phyloP scores from a whole-genome alignment of 2,113 vertebrate species.

The Zonotrichia leucophrys region DNA sequence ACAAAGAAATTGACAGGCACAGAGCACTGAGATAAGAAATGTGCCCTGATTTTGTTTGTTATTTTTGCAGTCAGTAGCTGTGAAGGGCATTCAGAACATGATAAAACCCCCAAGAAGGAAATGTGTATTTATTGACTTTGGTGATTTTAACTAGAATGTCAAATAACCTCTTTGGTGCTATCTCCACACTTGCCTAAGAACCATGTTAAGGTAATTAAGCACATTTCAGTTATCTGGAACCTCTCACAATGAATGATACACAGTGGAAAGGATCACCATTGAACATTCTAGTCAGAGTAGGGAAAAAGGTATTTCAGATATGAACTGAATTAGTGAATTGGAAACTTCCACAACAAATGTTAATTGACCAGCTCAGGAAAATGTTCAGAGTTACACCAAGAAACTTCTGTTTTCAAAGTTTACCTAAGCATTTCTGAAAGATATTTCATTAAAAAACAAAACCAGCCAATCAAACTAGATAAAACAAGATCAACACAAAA shows the following conservation, averaged over 20 bases:
- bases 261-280: constrained; percentile 25
- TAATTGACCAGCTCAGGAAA: constrained; percentile 25
- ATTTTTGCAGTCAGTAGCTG: background rate
- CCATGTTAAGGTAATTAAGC: background rate
- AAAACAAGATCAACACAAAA: background rate
- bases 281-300: constrained; percentile 14
- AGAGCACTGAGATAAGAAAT: background rate
- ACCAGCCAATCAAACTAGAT: background rate
- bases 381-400: background rate
- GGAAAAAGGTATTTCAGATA: constrained; percentile 36
- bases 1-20: background rate
- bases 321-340: constrained; percentile 30
- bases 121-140: background rate
- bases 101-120: background rate
- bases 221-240: constrained; percentile 24
- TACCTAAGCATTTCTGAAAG: constrained; percentile 30
- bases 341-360: constrained; percentile 36
- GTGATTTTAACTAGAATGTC: constrained; percentile 2
- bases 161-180: background rate
- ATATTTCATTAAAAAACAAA: background rate
- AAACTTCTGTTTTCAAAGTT: constrained; percentile 29
- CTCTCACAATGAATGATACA: background rate
- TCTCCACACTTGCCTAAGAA: background rate
- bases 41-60: background rate
- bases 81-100: background rate